phyloP scores from a whole-genome alignment of 2,113 vertebrate genomes.

The Campylomormyrus numenius region DNA sequence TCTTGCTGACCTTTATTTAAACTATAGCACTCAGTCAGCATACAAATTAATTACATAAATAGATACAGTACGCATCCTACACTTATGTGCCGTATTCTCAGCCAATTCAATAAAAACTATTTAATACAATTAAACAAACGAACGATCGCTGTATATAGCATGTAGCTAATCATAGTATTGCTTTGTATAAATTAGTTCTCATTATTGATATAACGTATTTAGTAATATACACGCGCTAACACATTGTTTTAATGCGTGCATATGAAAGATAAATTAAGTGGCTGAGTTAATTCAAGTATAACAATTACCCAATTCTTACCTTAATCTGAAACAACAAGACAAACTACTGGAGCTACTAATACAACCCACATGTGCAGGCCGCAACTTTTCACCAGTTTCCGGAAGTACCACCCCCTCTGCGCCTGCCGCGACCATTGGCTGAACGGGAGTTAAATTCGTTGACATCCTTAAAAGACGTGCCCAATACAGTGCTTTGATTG shows the following conservation, averaged over 20 bases:
- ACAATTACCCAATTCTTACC: slow-evolving; percentile 23
- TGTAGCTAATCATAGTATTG: neutral
- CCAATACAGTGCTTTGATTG: neutral
- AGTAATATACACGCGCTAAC: neutral
- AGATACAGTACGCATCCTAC: neutral
- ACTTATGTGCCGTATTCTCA: neutral
- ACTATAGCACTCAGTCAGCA: neutral
- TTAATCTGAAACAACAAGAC: slow-evolving; percentile 3
- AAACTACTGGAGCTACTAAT: slow-evolving; percentile 7
- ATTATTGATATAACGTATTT: neutral
- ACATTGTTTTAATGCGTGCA: neutral
- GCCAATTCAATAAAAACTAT: neutral
- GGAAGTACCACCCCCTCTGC: slow-evolving; percentile 25
- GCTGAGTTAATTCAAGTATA: neutral
- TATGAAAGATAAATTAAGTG: neutral
- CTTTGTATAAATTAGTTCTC: neutral
- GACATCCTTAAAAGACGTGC: neutral
- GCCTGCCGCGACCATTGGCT: slow-evolving; percentile 25
- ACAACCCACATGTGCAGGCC: slow-evolving; percentile 30
- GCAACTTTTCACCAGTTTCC: slow-evolving; percentile 25
- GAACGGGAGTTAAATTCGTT: neutral
- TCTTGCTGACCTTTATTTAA: neutral
- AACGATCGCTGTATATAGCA: neutral
- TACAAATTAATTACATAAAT: neutral
- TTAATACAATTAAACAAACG: neutral